Conservation (phyloP, 2,113 vertebrate genomes). For the Oryzias javanicus region DNA sequence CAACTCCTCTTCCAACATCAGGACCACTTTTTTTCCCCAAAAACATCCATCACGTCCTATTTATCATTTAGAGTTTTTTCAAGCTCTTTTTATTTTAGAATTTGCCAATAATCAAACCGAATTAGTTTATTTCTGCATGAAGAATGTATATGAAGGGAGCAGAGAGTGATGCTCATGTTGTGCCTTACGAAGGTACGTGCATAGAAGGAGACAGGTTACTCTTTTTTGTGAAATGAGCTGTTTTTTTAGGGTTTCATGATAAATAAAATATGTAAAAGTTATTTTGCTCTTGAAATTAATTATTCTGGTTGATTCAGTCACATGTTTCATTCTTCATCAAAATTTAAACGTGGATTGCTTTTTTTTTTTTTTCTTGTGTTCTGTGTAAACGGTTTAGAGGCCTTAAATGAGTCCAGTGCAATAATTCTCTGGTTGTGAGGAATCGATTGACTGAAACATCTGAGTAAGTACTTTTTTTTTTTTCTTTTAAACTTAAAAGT, state of each 20-base stretch:
- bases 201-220: slow-evolving; percentile 25
- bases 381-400: slow-evolving; percentile 56
- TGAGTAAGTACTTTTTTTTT: not conserved
- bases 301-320: slow-evolving; percentile 22
- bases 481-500: slow-evolving; percentile 16
- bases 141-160: too few relatives aligned
- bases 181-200: slow-evolving; percentile 53
- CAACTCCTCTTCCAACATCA: slow-evolving; percentile 18
- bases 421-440: slow-evolving; percentile 58
- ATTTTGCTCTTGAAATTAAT: slow-evolving; percentile 7
- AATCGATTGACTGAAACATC: slow-evolving; percentile 10
- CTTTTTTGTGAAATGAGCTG: not conserved
- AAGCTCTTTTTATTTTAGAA: not conserved
- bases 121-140: not conserved
- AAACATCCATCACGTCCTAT: not conserved
- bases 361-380: slow-evolving; percentile 35
- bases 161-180: slow-evolving; percentile 3
- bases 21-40: not conserved
- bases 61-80: not conserved
- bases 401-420: slow-evolving; percentile 78
- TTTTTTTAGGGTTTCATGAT: not conserved
- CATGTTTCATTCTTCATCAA: slow-evolving; percentile 1
- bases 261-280: slow-evolving; percentile 11
- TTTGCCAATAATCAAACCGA: not conserved
- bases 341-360: slow-evolving; percentile 40